Conservation (phyloP, 2,888 invertebrate species). For the Orchestes rusci region DNA sequence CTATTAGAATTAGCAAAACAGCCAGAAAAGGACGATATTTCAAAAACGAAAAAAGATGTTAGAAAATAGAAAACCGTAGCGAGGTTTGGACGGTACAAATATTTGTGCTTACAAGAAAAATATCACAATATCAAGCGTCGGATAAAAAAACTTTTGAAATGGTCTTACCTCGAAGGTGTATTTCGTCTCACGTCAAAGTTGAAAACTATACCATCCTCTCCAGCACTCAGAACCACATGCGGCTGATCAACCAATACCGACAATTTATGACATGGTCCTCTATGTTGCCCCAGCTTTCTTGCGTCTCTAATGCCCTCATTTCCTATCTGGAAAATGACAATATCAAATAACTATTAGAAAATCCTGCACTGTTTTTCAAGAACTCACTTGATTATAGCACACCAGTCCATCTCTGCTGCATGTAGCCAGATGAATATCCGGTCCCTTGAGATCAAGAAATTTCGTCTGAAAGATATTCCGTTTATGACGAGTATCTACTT, state of each 20-base stretch:
- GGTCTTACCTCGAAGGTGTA: conserved; percentile 49
- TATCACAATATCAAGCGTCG: too few species aligned
- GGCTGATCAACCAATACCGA: conserved; percentile 69
- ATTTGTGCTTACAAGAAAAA: too few species aligned
- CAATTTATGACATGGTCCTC: conserved; percentile 78
- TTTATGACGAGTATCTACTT: conserved; percentile 74
- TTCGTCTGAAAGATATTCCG: conserved; percentile 88
- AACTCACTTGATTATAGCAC: conserved; percentile 30
- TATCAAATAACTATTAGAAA: background rate
- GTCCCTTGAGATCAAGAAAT: conserved; percentile 69
- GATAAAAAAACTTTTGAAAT: too few species aligned
- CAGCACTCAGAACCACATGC: conserved; percentile 73
- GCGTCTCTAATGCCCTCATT: conserved; percentile 47
- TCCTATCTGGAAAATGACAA: conserved; percentile 32
- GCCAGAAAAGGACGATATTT: too few species aligned
- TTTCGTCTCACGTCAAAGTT: conserved; percentile 74
- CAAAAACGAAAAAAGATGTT: too few species aligned
- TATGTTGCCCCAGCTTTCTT: conserved; percentile 58
- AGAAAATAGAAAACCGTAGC: too few species aligned
- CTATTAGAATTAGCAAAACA: too few species aligned
- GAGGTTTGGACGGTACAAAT: too few species aligned
- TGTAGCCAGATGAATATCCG: conserved; percentile 75
- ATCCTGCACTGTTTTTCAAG: conserved; percentile 1
- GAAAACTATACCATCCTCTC: conserved; percentile 79
- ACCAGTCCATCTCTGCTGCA: conserved; percentile 88